Percentiles rank a stretch among this genome's conserved stretches.
phyloP scores from a whole-genome alignment of 2,797 vertebrate species.

The Iguana delicatissima region DNA sequence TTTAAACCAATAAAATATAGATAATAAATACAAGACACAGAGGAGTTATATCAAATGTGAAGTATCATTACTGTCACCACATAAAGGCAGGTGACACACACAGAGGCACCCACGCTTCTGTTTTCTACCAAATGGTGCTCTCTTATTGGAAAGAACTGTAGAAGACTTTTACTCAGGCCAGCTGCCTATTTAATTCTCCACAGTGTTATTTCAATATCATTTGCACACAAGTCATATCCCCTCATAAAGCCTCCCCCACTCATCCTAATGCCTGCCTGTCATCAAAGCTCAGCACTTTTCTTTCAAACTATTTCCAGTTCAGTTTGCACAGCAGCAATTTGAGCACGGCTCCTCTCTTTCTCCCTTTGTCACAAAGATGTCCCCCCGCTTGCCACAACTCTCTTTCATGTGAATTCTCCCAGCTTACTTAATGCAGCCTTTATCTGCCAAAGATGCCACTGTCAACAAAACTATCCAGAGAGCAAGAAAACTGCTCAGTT shows the following conservation, averaged over 20 bases:
- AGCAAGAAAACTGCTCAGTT: neutral
- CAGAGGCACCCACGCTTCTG: neutral
- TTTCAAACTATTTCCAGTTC: constrained; percentile 21
- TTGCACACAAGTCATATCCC: constrained; percentile 3
- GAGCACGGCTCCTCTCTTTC: neutral
- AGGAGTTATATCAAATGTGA: neutral
- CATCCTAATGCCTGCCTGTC: neutral
- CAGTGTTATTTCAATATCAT: constrained; percentile 28
- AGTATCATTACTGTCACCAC: neutral
- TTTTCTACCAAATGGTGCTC: neutral
- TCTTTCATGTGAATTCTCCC: neutral
- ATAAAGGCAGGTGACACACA: neutral
- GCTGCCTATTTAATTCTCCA: neutral
- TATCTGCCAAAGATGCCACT: constrained; percentile 14
- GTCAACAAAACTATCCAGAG: constrained; percentile 15
- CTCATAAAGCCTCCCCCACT: neutral
- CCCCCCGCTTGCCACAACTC: neutral
- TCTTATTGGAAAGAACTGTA: neutral
- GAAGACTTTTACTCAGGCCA: neutral
- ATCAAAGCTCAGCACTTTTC: constrained; percentile 32
- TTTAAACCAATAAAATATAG: neutral
- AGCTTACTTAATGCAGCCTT: neutral
- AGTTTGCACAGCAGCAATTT: neutral
- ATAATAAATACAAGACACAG: neutral
- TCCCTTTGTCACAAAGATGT: neutral